Evolutionary conservation across 2,888 invertebrate genomes (phyloP), one percentile per base, ranked within the genome.

Genomic region (Drosophila pegasa): DNA sequence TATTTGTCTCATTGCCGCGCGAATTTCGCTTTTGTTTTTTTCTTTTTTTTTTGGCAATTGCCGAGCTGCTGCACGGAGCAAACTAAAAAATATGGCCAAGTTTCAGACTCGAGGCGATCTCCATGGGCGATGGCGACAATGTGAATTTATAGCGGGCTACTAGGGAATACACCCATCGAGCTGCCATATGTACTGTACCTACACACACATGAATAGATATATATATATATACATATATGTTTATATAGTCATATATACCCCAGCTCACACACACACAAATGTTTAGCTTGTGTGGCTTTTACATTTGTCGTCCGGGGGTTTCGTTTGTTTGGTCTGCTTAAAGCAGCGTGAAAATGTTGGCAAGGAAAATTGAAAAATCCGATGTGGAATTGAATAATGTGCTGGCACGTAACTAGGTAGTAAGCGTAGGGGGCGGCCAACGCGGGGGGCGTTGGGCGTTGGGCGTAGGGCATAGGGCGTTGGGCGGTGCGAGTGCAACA

Each of bases 51-150:
- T 82, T 75, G 70, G 72, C 85, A 73, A 86, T 80, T 86, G 87
- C 62, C 55, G 50, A 65, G 60, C 76, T 63, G 56, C n/a, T 6
- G 40, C 16, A 25, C 31, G 58, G 58, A 66, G 75, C 63, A 87
- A 82, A 82, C 79, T 76, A 78, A 84, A 78, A 88, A 83, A 86
- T 88, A 86, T 83, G 88, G 68, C 83, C 87, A 88, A 88, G 84
- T 83, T 71, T 83, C 50, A 87, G 61, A 67, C 88, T 87, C 79
- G 47, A 73, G 69, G 82, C 82, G 82, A 82, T 87, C 88, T 87
- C 64, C 66, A 27, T 38, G 45, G 57, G 55, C 62, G 59, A 64
- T 65, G 72, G 73, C 73, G 78, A 71, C 78, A 80, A 78, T 86
- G 86, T 79, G 88, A 88, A 83, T 83, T 83, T 83, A 83, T 83